Percentiles rank a stretch among this genome's conserved stretches.
These are phyloP conservation scores for Oceanodroma tethys DNA, from an alignment of 2,113 vertebrate species.

Conservation along the genomic window DNA sequence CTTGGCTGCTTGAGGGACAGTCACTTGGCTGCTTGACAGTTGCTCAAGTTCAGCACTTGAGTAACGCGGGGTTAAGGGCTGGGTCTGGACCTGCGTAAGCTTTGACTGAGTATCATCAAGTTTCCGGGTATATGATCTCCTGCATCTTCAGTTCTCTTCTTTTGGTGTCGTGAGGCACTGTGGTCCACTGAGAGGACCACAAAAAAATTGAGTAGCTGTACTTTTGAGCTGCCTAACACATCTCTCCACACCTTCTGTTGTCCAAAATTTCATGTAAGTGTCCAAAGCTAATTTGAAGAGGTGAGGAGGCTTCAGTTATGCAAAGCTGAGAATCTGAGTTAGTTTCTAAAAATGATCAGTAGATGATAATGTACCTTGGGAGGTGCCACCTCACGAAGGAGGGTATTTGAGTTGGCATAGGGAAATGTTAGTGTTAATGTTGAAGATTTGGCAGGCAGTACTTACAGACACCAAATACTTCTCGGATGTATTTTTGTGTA, in stretches of 20 bases:
- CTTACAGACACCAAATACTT: neutral
- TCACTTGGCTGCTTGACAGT: too few species aligned
- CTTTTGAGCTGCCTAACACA: neutral
- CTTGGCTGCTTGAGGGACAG: neutral
- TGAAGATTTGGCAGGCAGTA: neutral
- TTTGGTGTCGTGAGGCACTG: neutral
- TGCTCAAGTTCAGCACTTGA: fast-evolving
- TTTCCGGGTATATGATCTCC: neutral
- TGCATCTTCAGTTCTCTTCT: neutral
- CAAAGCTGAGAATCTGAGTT: neutral
- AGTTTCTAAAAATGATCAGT: neutral
- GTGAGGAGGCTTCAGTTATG: neutral
- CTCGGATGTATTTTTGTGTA: neutral
- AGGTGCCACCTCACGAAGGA: neutral
- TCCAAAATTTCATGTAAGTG: neutral
- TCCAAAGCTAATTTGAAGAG: neutral
- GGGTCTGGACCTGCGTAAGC: neutral
- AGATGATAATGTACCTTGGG: neutral
- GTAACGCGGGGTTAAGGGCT: neutral
- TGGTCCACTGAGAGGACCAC: neutral
- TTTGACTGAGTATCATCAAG: neutral
- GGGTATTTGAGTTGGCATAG: neutral
- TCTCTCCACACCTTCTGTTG: neutral
- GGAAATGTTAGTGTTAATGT: neutral
- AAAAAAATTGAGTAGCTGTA: neutral